These are phyloP conservation scores for Heliconius ismenius DNA, from an alignment of 2,888 invertebrate genomes.

Conservation along the genomic window DNA sequence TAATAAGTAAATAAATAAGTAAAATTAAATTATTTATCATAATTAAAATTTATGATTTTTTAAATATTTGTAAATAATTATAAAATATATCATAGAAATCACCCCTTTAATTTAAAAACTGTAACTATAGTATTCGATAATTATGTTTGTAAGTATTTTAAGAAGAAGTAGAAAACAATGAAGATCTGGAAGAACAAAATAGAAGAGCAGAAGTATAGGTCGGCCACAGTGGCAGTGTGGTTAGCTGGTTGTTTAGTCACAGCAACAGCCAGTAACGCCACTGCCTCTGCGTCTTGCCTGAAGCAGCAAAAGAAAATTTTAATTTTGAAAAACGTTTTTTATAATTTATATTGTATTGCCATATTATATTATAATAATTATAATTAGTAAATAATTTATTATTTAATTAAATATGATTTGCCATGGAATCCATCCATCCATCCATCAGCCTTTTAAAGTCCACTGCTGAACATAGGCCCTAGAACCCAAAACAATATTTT, in stretches of 20 bases:
- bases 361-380: background rate
- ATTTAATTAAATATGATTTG: too few relatives aligned
- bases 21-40: background rate
- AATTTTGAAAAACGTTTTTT: background rate
- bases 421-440: too few relatives aligned
- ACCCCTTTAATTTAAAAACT: background rate
- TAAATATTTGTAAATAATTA: background rate
- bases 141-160: background rate
- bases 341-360: background rate
- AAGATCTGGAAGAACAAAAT: background rate
- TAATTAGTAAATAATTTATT: background rate
- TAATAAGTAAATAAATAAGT: background rate
- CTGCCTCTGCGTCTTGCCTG: slow-evolving; percentile 90
- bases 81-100: background rate
- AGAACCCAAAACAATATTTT: too few relatives aligned
- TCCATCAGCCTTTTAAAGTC: too few relatives aligned
- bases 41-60: background rate
- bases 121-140: background rate
- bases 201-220: slow-evolving; percentile 51
- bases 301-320: slow-evolving; percentile 49
- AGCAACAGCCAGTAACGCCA: slow-evolving; percentile 96
- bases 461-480: too few relatives aligned
- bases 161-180: background rate
- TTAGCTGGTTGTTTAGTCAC: slow-evolving; percentile 98
- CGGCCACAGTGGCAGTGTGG: slow-evolving; percentile 98